phyloP scores from a whole-genome alignment of 2,888 invertebrate species.

The Tupiocoris notatus region DNA sequence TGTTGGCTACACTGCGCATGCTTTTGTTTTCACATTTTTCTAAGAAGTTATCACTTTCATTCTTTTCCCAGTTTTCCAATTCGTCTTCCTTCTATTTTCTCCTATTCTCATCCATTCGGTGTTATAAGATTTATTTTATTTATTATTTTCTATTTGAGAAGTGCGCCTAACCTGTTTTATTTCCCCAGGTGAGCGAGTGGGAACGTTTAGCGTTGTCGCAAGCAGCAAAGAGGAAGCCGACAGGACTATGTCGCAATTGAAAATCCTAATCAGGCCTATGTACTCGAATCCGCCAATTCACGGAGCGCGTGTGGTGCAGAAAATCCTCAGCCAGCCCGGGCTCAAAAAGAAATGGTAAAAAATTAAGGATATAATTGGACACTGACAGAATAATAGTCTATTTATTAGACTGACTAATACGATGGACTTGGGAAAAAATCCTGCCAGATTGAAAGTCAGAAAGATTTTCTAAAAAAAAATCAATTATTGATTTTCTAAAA shows the following conservation, averaged over 20 bases:
- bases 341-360: conserved; percentile 71
- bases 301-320: conserved; percentile 85
- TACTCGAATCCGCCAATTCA: conserved; percentile 97
- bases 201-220: conserved; percentile 80
- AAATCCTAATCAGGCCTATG: conserved; percentile 91
- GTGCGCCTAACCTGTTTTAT: no score
- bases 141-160: not conserved
- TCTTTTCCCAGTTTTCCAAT: no score
- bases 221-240: conserved; percentile 75
- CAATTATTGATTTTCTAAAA: no score
- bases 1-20: no score
- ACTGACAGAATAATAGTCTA: not conserved
- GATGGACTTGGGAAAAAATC: no score
- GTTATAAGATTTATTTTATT: no score
- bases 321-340: conserved; percentile 72
- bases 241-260: conserved; percentile 86
- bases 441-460: no score
- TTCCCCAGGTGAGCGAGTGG: conserved; percentile 89
- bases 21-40: no score
- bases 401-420: not conserved
- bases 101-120: no score
- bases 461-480: no score
- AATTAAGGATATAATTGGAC: conserved; percentile 49
- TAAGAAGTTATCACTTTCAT: no score
- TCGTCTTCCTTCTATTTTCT: no score